Conservation (phyloP, 2,797 vertebrate species). For the Tadarida brasiliensis region DNA sequence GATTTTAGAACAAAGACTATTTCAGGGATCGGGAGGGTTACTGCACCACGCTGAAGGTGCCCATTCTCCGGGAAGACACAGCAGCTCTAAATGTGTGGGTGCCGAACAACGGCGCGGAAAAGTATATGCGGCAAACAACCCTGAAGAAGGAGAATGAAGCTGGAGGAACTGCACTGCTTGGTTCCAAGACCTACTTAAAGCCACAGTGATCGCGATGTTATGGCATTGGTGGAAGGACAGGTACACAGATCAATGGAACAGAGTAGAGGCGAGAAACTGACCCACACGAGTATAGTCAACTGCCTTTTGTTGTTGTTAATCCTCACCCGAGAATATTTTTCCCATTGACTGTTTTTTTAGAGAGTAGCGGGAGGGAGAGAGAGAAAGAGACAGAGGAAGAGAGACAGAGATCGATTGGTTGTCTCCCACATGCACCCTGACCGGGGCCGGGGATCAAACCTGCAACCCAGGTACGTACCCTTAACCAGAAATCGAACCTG, state of each 20-base stretch:
- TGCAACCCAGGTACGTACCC: too few species aligned
- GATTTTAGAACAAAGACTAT: not conserved
- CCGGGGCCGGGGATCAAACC: too few species aligned
- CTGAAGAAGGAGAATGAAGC: not conserved
- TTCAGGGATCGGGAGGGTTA: not conserved
- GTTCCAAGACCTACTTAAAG: not conserved
- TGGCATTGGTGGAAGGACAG: not conserved
- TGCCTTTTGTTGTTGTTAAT: not conserved
- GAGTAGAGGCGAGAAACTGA: not conserved
- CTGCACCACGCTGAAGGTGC: not conserved
- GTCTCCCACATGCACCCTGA: too few species aligned
- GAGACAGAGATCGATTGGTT: too few species aligned
- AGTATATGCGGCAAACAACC: not conserved
- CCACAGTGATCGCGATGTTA: too few species aligned
- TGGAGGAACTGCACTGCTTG: not conserved
- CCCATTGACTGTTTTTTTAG: too few species aligned
- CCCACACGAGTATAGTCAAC: not conserved
- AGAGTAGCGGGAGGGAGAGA: too few species aligned
- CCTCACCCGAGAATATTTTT: too few species aligned
- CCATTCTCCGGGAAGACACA: not conserved
- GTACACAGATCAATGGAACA: rapidly evolving
- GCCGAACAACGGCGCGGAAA: not conserved
- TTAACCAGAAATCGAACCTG: too few species aligned
- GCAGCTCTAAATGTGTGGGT: not conserved
- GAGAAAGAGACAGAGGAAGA: too few species aligned